Percentiles rank a stretch among this genome's conserved stretches.
These are phyloP conservation scores for Platygyra sinensis DNA, from an alignment of 64 coral and sea anemone genomes.

Conservation along the genomic window DNA sequence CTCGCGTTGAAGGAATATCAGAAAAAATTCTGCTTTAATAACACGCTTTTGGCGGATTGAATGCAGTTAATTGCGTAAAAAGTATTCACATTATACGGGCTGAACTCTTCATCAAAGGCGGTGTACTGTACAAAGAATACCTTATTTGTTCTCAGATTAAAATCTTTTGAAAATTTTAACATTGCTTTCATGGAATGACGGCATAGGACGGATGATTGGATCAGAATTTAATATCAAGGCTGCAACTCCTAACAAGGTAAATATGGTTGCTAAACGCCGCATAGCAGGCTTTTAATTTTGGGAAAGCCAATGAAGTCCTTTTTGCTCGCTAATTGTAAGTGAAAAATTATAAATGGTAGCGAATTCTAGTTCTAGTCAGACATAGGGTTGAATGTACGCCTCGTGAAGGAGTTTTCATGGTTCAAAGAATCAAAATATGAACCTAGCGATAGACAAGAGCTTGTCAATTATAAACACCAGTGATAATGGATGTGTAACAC, in stretches of 20 bases:
- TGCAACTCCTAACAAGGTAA: not conserved
- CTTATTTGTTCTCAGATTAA: not conserved
- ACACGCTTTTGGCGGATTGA: not conserved
- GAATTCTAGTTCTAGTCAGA: not conserved
- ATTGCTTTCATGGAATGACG: not conserved
- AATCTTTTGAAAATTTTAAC: constrained; percentile 1
- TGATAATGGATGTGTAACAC: not conserved
- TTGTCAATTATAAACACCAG: not conserved
- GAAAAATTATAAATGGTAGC: not conserved
- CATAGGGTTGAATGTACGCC: not conserved
- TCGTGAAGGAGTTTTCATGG: not conserved
- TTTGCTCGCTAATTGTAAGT: not conserved
- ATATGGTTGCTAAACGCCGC: not conserved
- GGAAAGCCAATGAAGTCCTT: not conserved
- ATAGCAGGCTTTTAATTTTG: not conserved
- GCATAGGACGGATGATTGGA: not conserved
- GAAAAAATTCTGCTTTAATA: not conserved
- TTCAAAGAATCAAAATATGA: not conserved
- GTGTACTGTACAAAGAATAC: not conserved
- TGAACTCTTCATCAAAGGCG: not conserved
- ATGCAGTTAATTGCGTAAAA: not conserved
- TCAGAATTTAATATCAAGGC: constrained; percentile 2
- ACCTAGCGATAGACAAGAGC: not conserved
- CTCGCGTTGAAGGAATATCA: not conserved
- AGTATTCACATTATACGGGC: not conserved